Conservation (phyloP, 2,113 vertebrate genomes). For the Psophia crepitans region DNA sequence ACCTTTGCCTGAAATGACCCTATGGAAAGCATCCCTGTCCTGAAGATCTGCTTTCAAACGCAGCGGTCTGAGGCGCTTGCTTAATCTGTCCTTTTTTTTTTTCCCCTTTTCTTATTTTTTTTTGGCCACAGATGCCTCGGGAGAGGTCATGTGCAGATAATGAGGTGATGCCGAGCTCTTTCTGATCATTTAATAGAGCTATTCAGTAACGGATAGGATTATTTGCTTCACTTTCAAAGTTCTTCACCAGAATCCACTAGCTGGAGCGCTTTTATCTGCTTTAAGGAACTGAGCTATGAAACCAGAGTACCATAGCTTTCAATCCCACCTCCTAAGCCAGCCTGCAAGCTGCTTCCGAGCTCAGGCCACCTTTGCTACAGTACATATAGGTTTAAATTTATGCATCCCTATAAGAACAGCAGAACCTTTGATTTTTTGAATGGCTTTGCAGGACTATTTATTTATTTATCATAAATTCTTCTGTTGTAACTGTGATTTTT, state of each 20-base stretch:
- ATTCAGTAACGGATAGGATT: not conserved
- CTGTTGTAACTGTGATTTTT: not conserved
- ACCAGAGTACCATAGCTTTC: not conserved
- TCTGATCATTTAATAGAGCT: not conserved
- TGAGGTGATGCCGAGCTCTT: not conserved
- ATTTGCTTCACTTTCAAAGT: not conserved
- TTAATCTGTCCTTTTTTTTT: not conserved
- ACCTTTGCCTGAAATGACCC: conserved; percentile 53
- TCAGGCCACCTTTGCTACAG: not conserved
- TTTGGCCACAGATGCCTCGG: not conserved
- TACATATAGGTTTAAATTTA: not conserved
- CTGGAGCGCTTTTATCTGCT: not conserved
- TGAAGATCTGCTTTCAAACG: conserved; percentile 35
- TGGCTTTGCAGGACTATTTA: not conserved
- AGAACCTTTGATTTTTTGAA: not conserved
- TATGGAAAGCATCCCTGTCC: not conserved
- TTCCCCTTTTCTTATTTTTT: not conserved
- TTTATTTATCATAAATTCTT: not conserved
- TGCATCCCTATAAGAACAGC: not conserved
- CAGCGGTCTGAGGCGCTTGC: not conserved
- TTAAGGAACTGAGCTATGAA: not conserved
- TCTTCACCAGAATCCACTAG: not conserved
- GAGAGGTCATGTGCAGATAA: conserved; percentile 42
- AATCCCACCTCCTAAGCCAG: not conserved
- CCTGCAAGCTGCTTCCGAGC: not conserved